Percentiles rank a stretch among this genome's conserved stretches.
Conservation (phyloP, 2,113 vertebrate species). For the Typhlomys cinereus region DNA sequence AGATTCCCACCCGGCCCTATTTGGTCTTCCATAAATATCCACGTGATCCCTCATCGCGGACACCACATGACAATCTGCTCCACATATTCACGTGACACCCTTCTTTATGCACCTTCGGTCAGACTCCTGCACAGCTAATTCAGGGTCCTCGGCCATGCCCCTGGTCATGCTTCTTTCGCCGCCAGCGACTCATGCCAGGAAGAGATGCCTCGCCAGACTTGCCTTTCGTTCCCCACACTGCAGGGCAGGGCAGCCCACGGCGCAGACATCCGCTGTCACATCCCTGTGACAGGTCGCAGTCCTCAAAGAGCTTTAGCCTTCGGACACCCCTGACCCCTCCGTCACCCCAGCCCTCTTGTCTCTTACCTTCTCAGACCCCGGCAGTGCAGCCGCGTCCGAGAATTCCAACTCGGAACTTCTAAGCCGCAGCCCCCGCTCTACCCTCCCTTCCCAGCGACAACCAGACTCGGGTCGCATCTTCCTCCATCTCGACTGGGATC, state of each 20-base stretch:
- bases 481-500: slow-evolving; percentile 73
- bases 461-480: slow-evolving; percentile 64
- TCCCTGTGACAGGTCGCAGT: too few species aligned
- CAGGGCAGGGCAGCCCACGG: not conserved
- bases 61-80: slow-evolving; percentile 39
- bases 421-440: slow-evolving; percentile 36
- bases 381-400: slow-evolving; percentile 23
- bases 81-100: not conserved
- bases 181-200: not conserved
- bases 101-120: not conserved
- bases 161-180: not conserved
- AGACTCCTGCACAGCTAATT: not conserved
- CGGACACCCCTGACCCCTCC: not conserved
- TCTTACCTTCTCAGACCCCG: slow-evolving; percentile 57
- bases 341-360: not conserved
- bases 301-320: not conserved
- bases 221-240: not conserved
- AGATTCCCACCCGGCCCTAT: not conserved
- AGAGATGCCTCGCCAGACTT: not conserved
- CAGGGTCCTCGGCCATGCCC: not conserved
- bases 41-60: slow-evolving; percentile 5
- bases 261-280: not conserved
- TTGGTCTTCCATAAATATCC: not conserved
- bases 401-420: slow-evolving; percentile 37
- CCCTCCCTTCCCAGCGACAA: not conserved